Evolutionary conservation across 2,113 vertebrate species (phyloP), one percentile per base, ranked within the genome.

Genomic region (Phycodurus eques): DNA sequence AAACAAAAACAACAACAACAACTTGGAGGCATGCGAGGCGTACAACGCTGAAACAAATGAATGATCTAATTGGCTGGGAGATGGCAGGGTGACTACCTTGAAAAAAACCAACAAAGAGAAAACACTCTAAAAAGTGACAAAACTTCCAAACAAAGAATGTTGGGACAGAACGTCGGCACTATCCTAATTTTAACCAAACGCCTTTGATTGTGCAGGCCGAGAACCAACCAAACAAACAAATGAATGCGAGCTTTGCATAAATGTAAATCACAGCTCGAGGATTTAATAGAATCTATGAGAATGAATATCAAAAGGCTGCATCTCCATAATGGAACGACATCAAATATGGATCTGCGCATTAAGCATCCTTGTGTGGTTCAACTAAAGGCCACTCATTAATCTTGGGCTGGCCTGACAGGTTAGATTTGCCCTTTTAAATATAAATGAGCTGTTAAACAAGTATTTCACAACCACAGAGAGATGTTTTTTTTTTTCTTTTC

Each of bases 351-450:
- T 61, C 22, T 63, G 19, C 43, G 49, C 71, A 49, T 57, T n/a
- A 42, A 53, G 35, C 22, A 39, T 56, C 22, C 15, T n/a, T 19
- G 72, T 63, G 57, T 19, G 42, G 42, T 71, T 49, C 39, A 73
- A 72, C 27, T n/a, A 70, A 80, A 44, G 43, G 53, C 19, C 53
- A 54, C n/a, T 20, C 49, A 44, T 57, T 53, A 60, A 54, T 73
- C 39, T 54, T 19, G 5, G 17, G 2, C 61, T 44, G 60, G 35
- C 22, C 2, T 46, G 10, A 53, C 6, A 43, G 39, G 11, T 49
- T 33, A 12, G 8, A 39, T 59, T 19, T 65, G 53, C 44, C 42
- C 33, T 17, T 33, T 13, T 10, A 6, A 44, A 62, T 22, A 73
- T 72, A 68, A n/a, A 60, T 31, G 60, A 22, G 31, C 19, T 15